Base-by-base conservation (phyloP, 1,140 invertebrate genomes). In the Protaetia brevitarsis region DNA sequence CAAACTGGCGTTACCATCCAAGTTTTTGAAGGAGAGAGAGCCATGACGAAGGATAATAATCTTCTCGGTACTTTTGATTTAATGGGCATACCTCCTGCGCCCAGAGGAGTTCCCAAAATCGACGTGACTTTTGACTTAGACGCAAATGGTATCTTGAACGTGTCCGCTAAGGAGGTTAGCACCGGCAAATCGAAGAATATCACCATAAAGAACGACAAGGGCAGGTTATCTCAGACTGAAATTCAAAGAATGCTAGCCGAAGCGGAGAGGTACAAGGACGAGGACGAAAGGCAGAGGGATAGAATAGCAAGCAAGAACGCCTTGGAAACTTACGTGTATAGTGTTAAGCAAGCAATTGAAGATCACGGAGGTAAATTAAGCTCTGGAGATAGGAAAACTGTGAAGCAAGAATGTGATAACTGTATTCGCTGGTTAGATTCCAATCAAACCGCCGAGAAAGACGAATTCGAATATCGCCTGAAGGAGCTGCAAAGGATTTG, bases 131-230 rank as follows among this genome's bases (percentile, higher is more conserved):
- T 68, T 90, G 86, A 87, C 67, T 76, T 88, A 27, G 87, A 88
- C 69, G 87, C 86, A 0, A 89, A 89, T 69, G 88, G 88, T 21
- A 88, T 90, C 31, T 76, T 90, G 36, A 86, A 85, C 59, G 86
- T 87, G 2, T 82, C 84, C 0, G 82, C 82, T 0, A 75, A 82
- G 37, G 83, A 81, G 29, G 81, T 75, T 63, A 82, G 80, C 2
- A 82, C 81, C 0, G 82, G 82, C 1, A 69, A 71, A 51, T 67
- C 65, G 21, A 57, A 63, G 28, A 89, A 92, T 71, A 92, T 94
- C 69, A 91, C 88, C 3, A 92, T 93, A 63, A 91, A 88, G 16
- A 93, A 93, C 73, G 91, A 94, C 75, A 92, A 92, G 73, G 89
- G 90, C 19, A 82, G 91, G 56, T 78, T 92, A 1, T 85, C 83